Evolutionary conservation across 2,888 invertebrate species (phyloP), one percentile per base, ranked within the genome.

Genomic region (Parapristionchus giblindavisi): DNA sequence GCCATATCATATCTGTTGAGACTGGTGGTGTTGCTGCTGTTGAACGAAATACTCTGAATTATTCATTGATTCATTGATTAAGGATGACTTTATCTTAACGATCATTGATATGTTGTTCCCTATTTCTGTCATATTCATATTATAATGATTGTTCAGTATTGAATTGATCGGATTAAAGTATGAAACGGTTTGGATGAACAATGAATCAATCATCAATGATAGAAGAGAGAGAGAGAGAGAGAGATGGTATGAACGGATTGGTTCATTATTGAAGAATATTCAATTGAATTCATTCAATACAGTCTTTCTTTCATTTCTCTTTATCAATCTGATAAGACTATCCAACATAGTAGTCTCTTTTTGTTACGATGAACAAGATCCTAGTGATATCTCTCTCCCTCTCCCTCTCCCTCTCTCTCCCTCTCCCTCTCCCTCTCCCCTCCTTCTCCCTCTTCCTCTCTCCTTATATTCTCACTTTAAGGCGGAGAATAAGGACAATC

Each of bases 1-100:
- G 83, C 85, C 85, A 85, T 60, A 86, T 78, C 75, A 82, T 68
- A 32, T 86, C 86, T 48, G 83, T 77, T 60, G 78, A 84, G 61
- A 77, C 75, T 27, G 83, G 77, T n/a, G 83, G 79, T 0, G 79
- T 78, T 0, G 79, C 65, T n/a, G 81, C 76, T 3, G 80, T 75
- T 21, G 80, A 79, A 76, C 81, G 80, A 77, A 52, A 80, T 27
- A 72, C 72, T 43, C 72, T 72, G 72, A 58, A 58, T 17, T 17
- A n/a, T 17, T 17, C n/a, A n/a, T 17, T 17, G 14, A 24, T 11
- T 58, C 21, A 58, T n/a, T 24, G 14, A 21, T n/a, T n/a, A 58
- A 58, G 27, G 21, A 58, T 58, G 21, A 14, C 24, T n/a, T 11
- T 24, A 58, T 11, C 24, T 58, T 58, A 11, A 24, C 14, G 27